Evolutionary conservation across 2,888 invertebrate species (phyloP).

Genomic region (Drosophila mettleri): DNA sequence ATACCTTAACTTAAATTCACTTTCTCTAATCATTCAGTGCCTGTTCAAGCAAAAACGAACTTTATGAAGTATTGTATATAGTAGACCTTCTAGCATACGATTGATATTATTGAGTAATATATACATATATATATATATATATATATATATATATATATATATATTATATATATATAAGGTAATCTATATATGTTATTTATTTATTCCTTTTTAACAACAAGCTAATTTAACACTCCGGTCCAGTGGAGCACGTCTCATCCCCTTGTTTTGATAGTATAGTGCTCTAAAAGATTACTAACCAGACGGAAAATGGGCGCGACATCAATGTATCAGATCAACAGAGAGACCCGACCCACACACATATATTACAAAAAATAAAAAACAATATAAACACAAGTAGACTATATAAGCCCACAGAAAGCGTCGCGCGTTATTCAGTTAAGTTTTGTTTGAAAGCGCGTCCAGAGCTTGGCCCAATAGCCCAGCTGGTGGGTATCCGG

Average conservation of each 20-base stretch:
- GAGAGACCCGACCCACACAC: conserved; percentile 26
- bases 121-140: neutral
- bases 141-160: neutral
- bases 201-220: neutral
- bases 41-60: neutral
- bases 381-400: conserved; percentile 38
- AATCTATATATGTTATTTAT: neutral
- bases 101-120: conserved; percentile 1
- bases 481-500: conserved; percentile 16
- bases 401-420: conserved; percentile 62
- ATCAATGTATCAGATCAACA: conserved; percentile 33
- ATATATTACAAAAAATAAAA: conserved; percentile 3
- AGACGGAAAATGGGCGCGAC: conserved; percentile 43
- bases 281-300: conserved; percentile 14
- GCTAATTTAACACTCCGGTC: conserved; percentile 5
- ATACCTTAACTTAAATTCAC: neutral
- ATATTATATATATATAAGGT: neutral
- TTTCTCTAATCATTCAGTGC: neutral
- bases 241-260: conserved; percentile 27
- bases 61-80: neutral
- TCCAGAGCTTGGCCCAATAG: conserved; percentile 39
- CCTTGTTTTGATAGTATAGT: conserved; percentile 16
- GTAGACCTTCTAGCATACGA: conserved; percentile 4
- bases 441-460: conserved; percentile 42
- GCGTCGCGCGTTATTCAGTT: conserved; percentile 57